These are phyloP conservation scores for Nipponia nippon DNA, from an alignment of 2,113 vertebrate genomes.

Conservation along the genomic window DNA sequence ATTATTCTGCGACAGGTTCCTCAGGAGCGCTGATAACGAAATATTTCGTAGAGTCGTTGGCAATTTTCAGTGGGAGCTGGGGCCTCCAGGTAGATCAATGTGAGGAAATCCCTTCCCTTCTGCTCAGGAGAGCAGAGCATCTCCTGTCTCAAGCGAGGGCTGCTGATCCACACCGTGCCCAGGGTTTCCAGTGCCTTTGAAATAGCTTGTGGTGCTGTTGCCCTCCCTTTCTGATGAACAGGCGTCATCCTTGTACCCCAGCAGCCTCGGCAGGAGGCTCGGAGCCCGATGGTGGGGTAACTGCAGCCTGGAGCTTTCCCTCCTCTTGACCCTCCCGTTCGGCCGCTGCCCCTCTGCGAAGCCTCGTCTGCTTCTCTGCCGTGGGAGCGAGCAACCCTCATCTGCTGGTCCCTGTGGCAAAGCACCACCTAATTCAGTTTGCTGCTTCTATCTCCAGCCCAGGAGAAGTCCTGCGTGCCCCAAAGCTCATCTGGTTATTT, in stretches of 20 bases:
- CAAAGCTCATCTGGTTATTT: neutral
- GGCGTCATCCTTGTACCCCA: neutral
- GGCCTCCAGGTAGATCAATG: neutral
- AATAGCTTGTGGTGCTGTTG: neutral
- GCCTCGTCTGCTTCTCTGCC: neutral
- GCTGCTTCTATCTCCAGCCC: neutral
- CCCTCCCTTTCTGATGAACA: neutral
- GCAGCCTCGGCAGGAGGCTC: neutral
- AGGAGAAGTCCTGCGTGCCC: neutral
- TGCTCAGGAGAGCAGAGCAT: neutral
- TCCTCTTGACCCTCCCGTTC: neutral
- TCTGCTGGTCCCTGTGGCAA: neutral
- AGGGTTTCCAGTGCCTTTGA: slow-evolving; percentile 23
- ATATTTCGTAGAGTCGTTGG: neutral
- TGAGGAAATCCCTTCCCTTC: neutral
- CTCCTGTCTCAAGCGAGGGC: neutral
- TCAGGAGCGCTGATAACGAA: neutral
- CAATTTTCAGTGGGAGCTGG: neutral
- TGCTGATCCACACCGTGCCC: neutral
- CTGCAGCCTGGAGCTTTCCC: neutral
- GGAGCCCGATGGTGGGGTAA: fast-evolving
- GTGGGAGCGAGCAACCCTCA: neutral
- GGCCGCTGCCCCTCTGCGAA: fast-evolving
- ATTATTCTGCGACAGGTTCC: neutral
- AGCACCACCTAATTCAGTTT: neutral